Evolutionary conservation across 2,797 vertebrate genomes (phyloP), one percentile per base, ranked within the genome.

Genomic region (Potorous gilbertii): DNA sequence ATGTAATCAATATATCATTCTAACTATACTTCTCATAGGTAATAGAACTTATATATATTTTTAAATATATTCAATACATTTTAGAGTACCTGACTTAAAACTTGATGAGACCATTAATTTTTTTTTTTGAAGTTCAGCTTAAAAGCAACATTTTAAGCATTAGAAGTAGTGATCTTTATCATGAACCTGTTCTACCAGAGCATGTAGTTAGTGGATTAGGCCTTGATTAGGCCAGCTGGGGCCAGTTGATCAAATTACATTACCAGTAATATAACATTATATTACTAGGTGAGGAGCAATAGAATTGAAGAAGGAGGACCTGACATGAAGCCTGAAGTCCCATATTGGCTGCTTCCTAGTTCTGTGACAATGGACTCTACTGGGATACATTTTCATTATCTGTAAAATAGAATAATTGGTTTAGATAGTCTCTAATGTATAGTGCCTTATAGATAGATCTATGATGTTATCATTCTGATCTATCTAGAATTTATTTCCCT

Each of bases 1-100:
- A 57, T 21, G 54, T 40, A 52, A 57, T 34, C 0, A 6, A 34
- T n/a, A 14, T 0, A 31, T 0, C 0, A 1, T 46, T 27, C 21
- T 4, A 16, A 34, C 52, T 40, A 6, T 52, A 24, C 24, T 3
- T 87, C 21, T 14, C 40, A 87, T 50, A 46, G 10, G n/a, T 21
- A 18, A 81, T 10, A 81, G n/a, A 13, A 81, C 14, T 6, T 18
- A 66, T 66, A 34, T 40, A 34, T 62, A 13, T 46, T 46, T 81
- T 46, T 46, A 24, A 50, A 87, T 27, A 87, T 11, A 12, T 81
- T 2, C n/a, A 40, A 40, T 74, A 21, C 5, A 46, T 81, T 81
- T 81, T 46, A 81, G 29, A 81, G 8, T 2, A 81, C 21, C 40
- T 27, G 40, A 81, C 9, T 27, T 81, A 81, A 81, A 81, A 40